phyloP scores from a whole-genome alignment of 2,113 vertebrate genomes.

The Ammospiza nelsoni region DNA sequence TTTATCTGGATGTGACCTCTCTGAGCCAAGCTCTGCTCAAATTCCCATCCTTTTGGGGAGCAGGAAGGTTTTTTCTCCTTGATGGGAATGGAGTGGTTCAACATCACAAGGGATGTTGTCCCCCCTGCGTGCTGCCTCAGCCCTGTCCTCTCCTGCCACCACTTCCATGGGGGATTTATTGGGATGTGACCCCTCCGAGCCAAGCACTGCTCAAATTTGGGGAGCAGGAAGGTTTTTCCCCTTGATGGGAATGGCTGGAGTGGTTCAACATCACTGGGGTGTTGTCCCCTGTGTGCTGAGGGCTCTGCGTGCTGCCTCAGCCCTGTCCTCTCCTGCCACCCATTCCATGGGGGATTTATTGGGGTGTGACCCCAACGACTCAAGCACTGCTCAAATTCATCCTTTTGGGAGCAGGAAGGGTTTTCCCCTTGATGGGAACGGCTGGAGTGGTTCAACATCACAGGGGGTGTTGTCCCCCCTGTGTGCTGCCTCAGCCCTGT shows the following conservation, averaged over 20 bases:
- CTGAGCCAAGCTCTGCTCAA: fast-evolving
- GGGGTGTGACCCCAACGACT: no score
- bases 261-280: fast-evolving
- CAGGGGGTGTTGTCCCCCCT: background rate
- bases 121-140: background rate
- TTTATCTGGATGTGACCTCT: fast-evolving
- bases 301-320: no score
- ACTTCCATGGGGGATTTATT: fast-evolving
- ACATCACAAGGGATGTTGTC: background rate
- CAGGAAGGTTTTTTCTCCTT: background rate
- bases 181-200: fast-evolving
- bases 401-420: no score
- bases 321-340: no score
- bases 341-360: no score
- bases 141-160: background rate
- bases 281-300: background rate
- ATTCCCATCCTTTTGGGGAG: background rate
- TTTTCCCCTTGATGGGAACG: no score
- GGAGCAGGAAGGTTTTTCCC: background rate
- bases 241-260: background rate
- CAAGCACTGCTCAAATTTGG: fast-evolving
- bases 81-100: background rate
- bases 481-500: background rate
- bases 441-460: no score
- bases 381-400: no score